Base-by-base conservation (phyloP, 2,113 vertebrate genomes). In the Pyrgilauda ruficollis region DNA sequence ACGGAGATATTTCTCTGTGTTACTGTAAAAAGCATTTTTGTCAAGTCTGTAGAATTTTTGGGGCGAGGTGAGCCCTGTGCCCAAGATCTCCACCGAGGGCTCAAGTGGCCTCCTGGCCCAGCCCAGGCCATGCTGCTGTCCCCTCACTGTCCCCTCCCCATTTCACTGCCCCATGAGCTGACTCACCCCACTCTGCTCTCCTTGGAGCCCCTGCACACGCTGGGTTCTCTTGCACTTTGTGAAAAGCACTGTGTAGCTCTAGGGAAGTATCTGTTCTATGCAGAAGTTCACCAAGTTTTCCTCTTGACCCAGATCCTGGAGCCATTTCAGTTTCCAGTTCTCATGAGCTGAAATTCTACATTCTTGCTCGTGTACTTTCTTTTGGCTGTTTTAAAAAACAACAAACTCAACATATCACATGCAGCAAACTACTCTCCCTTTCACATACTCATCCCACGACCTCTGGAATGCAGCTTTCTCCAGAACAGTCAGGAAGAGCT, bases 391-490 rank as follows among this genome's bases (percentile, higher is more conserved):
- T 30, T 3, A 33, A 69, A 10, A 64, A 64, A 28, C 47, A 17
- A 9, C 14, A 43, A 16, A 21, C 37, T 41, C 28, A 56, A 4
- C 8, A 2, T 15, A 53, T 59, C 52, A 74, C 55, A 41, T 53
- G 64, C 35, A 92, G 76, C 43, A 88, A 90, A 93, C 53, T 28
- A 84, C 37, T 89, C 53, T 94, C 55, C 69, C 53, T 82, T 75
- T 92, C 66, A 39, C 86, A 84, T 21, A 59, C 84, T n/a, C 87
- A 92, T 68, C 77, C 91, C 70, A 87, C 15, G 1, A 66, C 2
- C 24, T 79, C 84, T 70, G 95, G 91, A 96, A 93, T 63, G 80
- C 83, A 95, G 68, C 56, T 89, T 78, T 89, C 53, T 59, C 90
- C 83, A 68, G 56, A 81, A 89, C 55, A 84, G 41, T 28, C 56